A percentile compares a stretch with the other conserved stretches of the same genome.
These are phyloP conservation scores for Chitala chitala DNA, from an alignment of 2,113 vertebrate genomes.

Conservation along the genomic window DNA sequence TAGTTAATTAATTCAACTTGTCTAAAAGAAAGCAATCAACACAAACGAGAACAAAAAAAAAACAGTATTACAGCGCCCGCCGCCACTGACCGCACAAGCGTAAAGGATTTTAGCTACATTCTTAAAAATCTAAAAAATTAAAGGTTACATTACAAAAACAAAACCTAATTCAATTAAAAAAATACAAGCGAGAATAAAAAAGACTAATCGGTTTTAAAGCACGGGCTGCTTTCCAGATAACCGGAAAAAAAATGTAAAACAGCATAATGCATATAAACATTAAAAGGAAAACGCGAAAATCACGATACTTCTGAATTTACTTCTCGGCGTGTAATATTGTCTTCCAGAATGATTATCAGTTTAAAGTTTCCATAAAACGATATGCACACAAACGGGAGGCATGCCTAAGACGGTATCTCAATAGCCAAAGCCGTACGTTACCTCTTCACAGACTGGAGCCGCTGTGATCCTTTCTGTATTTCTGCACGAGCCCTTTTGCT, in stretches of 20 bases:
- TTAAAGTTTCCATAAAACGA: not conserved
- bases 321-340: not conserved
- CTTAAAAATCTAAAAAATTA: no score
- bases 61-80: not conserved
- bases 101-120: no score
- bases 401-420: conserved; percentile 7
- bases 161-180: not conserved
- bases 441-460: not conserved
- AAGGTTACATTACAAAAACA: not conserved
- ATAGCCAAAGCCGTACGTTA: conserved; percentile 5
- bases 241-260: not conserved
- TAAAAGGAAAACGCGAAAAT: not conserved
- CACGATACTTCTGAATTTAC: not conserved
- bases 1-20: not conserved
- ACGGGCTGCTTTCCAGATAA: not conserved
- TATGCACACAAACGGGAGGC: not conserved
- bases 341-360: not conserved
- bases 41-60: conserved; percentile 6
- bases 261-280: not conserved
- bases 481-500: not conserved
- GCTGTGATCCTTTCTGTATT: conserved; percentile 4
- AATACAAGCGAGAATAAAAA: conserved; percentile 1
- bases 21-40: not conserved
- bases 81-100: no score
- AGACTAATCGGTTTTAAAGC: not conserved